Conservation (phyloP, 2,113 vertebrate species). For the Cryptomyrus ogoouensis region DNA sequence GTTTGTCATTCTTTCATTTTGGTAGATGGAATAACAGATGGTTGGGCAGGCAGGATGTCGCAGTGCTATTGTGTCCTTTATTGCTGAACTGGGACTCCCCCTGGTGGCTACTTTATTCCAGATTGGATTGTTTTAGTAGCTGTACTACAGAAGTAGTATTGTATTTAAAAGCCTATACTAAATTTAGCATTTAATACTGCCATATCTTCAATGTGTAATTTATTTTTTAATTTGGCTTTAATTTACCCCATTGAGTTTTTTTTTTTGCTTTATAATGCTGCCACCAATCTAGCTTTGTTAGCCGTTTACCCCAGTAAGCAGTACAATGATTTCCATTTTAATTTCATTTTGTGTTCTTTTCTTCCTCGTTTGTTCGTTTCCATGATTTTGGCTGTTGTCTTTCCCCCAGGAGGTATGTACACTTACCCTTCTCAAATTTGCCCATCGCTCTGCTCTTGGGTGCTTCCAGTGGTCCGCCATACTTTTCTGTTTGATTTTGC, state of each 20-base stretch:
- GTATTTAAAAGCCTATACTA: not conserved
- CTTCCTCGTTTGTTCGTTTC: conserved; percentile 75
- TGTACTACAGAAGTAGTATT: not conserved
- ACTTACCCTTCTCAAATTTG: conserved; percentile 63
- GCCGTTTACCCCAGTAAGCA: conserved; percentile 51
- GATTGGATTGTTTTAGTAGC: not conserved
- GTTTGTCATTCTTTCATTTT: not conserved
- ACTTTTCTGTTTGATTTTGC: conserved; percentile 42
- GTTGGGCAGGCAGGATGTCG: not conserved
- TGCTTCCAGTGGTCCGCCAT: conserved; percentile 71
- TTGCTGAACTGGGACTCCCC: not conserved
- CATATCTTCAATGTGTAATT: not conserved
- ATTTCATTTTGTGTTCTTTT: conserved; percentile 85
- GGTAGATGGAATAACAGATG: not conserved
- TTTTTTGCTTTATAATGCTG: not conserved
- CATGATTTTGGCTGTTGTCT: conserved; percentile 97
- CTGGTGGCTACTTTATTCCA: conserved; percentile 1
- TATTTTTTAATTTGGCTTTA: not conserved
- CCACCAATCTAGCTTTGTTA: conserved; percentile 33
- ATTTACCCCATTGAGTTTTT: not conserved
- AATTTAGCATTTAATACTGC: not conserved
- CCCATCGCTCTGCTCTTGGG: conserved; percentile 67
- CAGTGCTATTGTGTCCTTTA: not conserved
- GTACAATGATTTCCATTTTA: conserved; percentile 74
- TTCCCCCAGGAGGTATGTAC: conserved; percentile 99